Percentiles rank a stretch among this genome's conserved stretches.
Evolutionary conservation across 2,113 vertebrate species (phyloP).

Genomic region (Cepphus grylle): DNA sequence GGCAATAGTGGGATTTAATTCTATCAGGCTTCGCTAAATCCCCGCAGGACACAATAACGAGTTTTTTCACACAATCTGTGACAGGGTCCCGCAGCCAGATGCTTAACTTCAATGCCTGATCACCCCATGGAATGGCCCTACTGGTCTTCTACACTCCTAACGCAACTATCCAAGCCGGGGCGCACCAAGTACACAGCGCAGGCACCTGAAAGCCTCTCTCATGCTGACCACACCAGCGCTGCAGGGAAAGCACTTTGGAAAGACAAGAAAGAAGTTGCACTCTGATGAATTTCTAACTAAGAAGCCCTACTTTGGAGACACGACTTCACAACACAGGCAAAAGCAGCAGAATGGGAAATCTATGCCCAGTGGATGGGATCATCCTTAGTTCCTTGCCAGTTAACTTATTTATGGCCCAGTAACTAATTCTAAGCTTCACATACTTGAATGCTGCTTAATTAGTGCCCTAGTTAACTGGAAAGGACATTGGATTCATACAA

Average conservation of each 20-base stretch:
- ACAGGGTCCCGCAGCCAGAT: neutral
- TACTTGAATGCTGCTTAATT: neutral
- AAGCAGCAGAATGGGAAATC: neutral
- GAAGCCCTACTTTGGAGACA: neutral
- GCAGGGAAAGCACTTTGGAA: neutral
- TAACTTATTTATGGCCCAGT: neutral
- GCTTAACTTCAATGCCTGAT: neutral
- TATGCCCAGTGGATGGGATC: neutral
- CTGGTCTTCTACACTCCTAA: neutral
- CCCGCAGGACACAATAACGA: neutral
- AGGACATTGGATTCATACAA: neutral
- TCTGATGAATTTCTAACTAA: neutral
- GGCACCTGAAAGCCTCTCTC: neutral
- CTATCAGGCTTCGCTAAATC: neutral
- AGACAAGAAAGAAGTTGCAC: neutral
- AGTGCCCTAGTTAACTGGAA: neutral
- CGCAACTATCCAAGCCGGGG: rapidly evolving
- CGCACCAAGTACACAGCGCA: rapidly evolving
- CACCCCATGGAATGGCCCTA: neutral
- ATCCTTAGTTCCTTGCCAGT: neutral
- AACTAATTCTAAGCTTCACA: neutral
- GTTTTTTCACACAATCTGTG: neutral
- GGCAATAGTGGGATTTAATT: neutral
- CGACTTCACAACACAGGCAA: neutral
- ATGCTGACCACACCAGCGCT: rapidly evolving